Percentiles rank a stretch among this genome's conserved stretches.
Evolutionary conservation across 1,140 invertebrate species (phyloP).

Genomic region (Steinernema khuongi): DNA sequence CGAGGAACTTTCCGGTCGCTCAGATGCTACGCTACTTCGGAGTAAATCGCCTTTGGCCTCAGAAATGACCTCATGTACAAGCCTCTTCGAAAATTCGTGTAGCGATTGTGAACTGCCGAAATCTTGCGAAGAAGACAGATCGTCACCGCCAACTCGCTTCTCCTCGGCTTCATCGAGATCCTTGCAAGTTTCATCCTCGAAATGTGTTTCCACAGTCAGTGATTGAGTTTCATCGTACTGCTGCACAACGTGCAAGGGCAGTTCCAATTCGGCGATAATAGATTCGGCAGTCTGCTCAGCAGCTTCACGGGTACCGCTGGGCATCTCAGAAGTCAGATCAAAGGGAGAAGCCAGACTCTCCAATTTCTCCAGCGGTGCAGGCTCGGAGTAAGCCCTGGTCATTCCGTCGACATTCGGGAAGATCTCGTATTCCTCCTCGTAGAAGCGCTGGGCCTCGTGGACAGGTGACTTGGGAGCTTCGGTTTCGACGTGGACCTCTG

Average conservation of each 20-base stretch:
- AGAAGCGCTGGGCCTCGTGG: neutral
- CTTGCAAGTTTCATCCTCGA: neutral
- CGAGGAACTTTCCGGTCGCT: constrained; percentile 14
- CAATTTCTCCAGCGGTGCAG: neutral
- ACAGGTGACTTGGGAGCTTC: neutral
- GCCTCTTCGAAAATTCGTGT: neutral
- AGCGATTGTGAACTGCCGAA: neutral
- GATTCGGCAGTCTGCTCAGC: neutral
- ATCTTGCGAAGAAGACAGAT: neutral
- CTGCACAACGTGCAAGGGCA: neutral
- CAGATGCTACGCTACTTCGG: neutral
- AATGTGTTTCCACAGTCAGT: neutral
- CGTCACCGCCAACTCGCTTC: neutral
- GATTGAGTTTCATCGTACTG: neutral
- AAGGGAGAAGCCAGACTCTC: no score
- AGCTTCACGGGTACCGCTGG: neutral
- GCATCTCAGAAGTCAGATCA: neutral
- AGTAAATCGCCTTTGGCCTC: neutral
- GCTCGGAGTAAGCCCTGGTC: neutral
- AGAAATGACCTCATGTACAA: neutral
- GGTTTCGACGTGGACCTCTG: neutral
- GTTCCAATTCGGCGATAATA: neutral
- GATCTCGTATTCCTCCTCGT: neutral
- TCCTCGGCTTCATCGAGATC: neutral
- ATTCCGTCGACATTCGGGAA: neutral